Base-by-base conservation (phyloP, 2,888 invertebrate species). In the Synergus laeviventris region DNA sequence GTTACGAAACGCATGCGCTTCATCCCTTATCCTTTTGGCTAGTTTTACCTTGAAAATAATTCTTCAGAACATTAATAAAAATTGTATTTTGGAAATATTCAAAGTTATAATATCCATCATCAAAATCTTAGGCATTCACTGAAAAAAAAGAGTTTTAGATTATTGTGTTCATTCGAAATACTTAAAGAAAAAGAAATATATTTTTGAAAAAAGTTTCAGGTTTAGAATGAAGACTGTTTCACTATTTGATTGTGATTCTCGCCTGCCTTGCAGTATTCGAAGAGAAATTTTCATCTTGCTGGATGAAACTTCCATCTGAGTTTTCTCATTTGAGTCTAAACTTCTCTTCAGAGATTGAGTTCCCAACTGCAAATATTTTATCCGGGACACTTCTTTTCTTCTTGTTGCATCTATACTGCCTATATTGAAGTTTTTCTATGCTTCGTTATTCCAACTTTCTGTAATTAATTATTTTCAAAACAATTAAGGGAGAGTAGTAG, bases 1-100 rank as follows among this genome's bases (percentile, higher is more conserved):
- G 76, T 74, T 59, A 14, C 56, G 56, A 54, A 24, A 75, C 83
- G 78, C 85, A 81, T 83, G 85, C 85, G 85, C 79, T 18, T 36
- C 24, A 66, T 45, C 24, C 24, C 42, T 66, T n/a, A n/a, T n/a
- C n/a, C n/a, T n/a, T n/a, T n/a, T n/a, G n/a, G n/a, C n/a, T n/a
- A n/a, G n/a, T n/a, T n/a, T n/a, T n/a, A n/a, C n/a, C n/a, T n/a
- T n/a, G n/a, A n/a, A n/a, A n/a, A n/a, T n/a, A n/a, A n/a, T n/a
- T n/a, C n/a, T n/a, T n/a, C n/a, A n/a, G n/a, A n/a, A n/a, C n/a
- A n/a, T n/a, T n/a, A n/a, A n/a, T n/a, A n/a, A n/a, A n/a, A n/a
- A n/a, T n/a, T n/a, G n/a, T n/a, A n/a, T n/a, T n/a, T n/a, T n/a
- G n/a, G n/a, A n/a, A n/a, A n/a, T n/a, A n/a, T n/a, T n/a, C n/a